Evolutionary conservation across 2,888 invertebrate genomes (phyloP).

Genomic region (Automeris io): DNA sequence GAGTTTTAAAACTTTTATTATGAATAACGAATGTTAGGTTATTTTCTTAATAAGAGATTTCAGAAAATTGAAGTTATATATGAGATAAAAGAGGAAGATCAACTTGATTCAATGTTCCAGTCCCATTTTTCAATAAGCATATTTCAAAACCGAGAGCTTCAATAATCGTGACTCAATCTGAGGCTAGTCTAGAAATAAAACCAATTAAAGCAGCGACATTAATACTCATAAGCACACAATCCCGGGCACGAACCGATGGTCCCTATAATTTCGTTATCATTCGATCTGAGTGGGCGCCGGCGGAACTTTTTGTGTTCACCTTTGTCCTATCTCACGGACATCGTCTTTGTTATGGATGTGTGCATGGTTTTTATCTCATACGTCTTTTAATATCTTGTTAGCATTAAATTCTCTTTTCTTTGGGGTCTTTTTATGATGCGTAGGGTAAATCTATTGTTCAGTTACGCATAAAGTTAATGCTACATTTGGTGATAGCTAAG

Average conservation of each 20-base stretch:
- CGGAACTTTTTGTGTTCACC: constrained; percentile 40
- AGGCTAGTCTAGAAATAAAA: background rate
- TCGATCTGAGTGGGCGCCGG: constrained; percentile 42
- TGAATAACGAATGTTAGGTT: no score
- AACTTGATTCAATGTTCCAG: background rate
- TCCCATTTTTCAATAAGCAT: background rate
- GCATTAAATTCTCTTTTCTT: background rate
- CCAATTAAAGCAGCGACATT: background rate
- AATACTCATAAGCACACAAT: constrained; percentile 11
- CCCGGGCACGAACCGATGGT: constrained; percentile 15
- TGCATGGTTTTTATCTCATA: constrained; percentile 2
- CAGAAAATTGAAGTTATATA: no score
- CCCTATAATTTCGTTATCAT: constrained; percentile 55
- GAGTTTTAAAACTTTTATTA: no score
- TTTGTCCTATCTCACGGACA: constrained; percentile 35
- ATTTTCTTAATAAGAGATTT: no score
- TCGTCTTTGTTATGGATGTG: constrained; percentile 2
- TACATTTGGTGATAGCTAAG: background rate
- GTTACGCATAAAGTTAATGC: background rate
- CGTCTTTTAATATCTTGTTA: constrained; percentile 3
- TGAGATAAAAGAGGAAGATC: background rate
- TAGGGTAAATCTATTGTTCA: background rate
- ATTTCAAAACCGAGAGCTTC: background rate
- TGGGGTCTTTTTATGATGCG: constrained; percentile 1
- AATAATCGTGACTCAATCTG: background rate